A percentile compares a stretch with the other conserved stretches of the same genome.
These are phyloP conservation scores for Calidris pugnax DNA, from an alignment of 2,113 vertebrate genomes.

Conservation along the genomic window DNA sequence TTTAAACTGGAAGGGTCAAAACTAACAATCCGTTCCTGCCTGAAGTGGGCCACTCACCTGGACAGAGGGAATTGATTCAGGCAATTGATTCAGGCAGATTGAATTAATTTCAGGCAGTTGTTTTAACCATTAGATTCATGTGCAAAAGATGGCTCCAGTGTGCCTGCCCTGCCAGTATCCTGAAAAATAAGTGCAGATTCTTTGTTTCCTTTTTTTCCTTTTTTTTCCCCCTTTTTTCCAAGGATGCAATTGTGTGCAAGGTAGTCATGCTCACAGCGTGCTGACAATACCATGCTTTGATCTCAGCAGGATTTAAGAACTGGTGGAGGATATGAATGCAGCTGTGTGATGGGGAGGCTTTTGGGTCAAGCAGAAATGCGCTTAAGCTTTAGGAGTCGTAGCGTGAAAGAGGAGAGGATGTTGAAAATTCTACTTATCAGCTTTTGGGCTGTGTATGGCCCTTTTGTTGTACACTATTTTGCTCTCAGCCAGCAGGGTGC, in stretches of 20 bases:
- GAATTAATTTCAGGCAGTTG: background rate
- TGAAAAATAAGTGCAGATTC: background rate
- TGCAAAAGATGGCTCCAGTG: background rate
- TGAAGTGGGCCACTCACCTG: background rate
- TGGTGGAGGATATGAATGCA: background rate
- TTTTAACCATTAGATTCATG: background rate
- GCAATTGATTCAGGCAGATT: too few species aligned
- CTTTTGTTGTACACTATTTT: rapidly evolving
- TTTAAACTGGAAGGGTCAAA: background rate
- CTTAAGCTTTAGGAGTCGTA: background rate
- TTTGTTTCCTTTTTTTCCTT: too few species aligned
- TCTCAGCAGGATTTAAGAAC: background rate
- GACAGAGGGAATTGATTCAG: background rate
- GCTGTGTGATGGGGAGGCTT: background rate
- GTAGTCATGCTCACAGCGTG: rapidly evolving
- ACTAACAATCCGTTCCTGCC: background rate
- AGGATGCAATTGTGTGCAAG: background rate
- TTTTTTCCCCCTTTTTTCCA: background rate
- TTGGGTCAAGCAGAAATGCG: background rate
- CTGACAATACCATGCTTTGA: background rate
- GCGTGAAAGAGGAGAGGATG: background rate
- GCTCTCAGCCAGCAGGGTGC: constrained; percentile 58
- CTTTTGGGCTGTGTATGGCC: background rate
- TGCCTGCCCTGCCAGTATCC: background rate
- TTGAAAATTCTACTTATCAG: rapidly evolving